Conservation (phyloP, 2,888 invertebrate genomes). For the Hydroisotoma schaefferi region DNA sequence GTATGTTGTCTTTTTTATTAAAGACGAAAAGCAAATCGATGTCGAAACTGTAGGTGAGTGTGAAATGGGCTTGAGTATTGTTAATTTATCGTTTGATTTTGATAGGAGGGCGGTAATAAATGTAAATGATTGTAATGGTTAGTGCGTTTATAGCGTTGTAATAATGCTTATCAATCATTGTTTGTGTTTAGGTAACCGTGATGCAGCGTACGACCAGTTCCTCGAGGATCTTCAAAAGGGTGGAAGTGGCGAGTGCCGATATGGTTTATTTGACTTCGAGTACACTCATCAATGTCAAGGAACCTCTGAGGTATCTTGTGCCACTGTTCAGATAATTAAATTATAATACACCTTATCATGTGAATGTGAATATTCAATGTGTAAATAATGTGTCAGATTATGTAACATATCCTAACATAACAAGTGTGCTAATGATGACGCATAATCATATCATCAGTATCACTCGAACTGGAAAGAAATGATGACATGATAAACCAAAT, state of each 20-base stretch:
- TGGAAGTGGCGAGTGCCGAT: constrained; percentile 93
- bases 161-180: too few species aligned
- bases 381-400: too few species aligned
- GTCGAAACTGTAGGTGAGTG: constrained; percentile 78
- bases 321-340: background rate
- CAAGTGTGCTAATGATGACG: too few species aligned
- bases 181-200: constrained; percentile 61
- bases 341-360: background rate
- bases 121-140: too few species aligned
- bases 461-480: too few species aligned
- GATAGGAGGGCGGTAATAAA: background rate
- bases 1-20: constrained; percentile 93
- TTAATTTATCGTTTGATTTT: background rate
- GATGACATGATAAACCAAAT: background rate
- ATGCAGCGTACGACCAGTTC: constrained; percentile 91
- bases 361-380: too few species aligned
- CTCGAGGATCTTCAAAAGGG: constrained; percentile 86
- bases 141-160: too few species aligned
- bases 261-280: constrained; percentile 96
- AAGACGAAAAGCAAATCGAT: constrained; percentile 93
- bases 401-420: too few species aligned
- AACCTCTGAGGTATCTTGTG: constrained; percentile 80
- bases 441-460: too few species aligned
- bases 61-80: background rate
- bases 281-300: constrained; percentile 97